Percentiles rank a stretch among this genome's conserved stretches.
Evolutionary conservation across 2,888 invertebrate genomes (phyloP).

Genomic region (Andrena marginata): DNA sequence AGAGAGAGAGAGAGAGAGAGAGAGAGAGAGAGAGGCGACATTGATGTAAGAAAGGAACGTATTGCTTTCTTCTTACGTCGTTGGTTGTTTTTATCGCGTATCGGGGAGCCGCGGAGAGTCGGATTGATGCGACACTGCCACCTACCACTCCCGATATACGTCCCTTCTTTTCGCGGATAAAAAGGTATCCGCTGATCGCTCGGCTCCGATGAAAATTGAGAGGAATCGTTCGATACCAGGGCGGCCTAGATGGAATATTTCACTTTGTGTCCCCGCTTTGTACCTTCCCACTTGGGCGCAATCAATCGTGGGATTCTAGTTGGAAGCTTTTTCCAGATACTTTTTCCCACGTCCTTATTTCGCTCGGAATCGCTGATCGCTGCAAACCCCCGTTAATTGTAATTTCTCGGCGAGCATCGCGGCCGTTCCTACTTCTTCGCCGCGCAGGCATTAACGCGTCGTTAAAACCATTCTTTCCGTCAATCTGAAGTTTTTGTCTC

Average conservation of each 20-base stretch:
- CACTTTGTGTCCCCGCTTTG: slow-evolving; percentile 23
- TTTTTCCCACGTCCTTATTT: slow-evolving; percentile 10
- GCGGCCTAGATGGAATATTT: slow-evolving; percentile 38
- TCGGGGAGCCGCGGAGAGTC: slow-evolving; percentile 20
- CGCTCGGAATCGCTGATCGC: background rate
- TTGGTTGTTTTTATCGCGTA: slow-evolving; percentile 62
- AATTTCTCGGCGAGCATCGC: slow-evolving; percentile 11
- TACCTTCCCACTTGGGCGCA: background rate
- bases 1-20: too few relatives aligned
- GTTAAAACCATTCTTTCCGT: background rate
- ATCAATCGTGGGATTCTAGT: slow-evolving; percentile 25
- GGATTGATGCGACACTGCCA: slow-evolving; percentile 56
- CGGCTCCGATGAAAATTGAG: slow-evolving; percentile 51
- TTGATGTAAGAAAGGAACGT: slow-evolving; percentile 68
- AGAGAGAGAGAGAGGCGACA: slow-evolving; percentile 34
- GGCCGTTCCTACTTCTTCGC: background rate
- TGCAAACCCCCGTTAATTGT: slow-evolving; percentile 30
- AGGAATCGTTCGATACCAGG: slow-evolving; percentile 26
- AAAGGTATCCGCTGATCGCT: slow-evolving; percentile 44
- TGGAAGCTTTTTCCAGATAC: slow-evolving; percentile 4
- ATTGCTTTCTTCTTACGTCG: slow-evolving; percentile 63
- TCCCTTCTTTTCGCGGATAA: slow-evolving; percentile 34
- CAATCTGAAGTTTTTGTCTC: background rate
- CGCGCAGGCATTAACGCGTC: background rate
- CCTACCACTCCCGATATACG: slow-evolving; percentile 18